Evolutionary conservation across 2,113 vertebrate genomes (phyloP).

Genomic region (Coptodon rendalli): DNA sequence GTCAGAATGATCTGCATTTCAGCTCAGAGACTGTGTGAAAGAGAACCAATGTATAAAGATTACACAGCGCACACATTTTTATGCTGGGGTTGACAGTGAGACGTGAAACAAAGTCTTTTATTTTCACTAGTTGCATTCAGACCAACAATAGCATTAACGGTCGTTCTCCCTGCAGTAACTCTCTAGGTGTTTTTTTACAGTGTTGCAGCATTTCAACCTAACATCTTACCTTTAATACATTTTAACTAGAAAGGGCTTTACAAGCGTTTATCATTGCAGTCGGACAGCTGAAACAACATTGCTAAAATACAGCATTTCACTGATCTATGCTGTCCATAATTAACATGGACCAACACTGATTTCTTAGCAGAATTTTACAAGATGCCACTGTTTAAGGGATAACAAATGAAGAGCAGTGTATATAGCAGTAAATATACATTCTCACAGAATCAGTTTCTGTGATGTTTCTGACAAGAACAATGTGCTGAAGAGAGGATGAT

Average conservation of each 20-base stretch:
- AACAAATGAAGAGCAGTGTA: not conserved
- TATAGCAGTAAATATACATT: not conserved
- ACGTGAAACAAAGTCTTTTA: not conserved
- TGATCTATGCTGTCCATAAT: not conserved
- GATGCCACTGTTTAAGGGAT: not conserved
- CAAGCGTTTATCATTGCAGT: not conserved
- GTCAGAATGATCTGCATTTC: not conserved
- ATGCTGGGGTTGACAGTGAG: not conserved
- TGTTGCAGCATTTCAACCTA: not conserved
- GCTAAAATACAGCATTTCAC: not conserved
- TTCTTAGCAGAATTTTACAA: not conserved
- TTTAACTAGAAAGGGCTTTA: not conserved
- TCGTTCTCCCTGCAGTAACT: not conserved
- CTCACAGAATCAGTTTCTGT: not conserved
- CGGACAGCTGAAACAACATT: not conserved
- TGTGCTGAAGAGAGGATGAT: not conserved
- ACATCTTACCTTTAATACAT: not conserved
- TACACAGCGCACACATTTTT: not conserved
- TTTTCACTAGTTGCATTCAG: not conserved
- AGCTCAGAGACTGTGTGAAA: not conserved
- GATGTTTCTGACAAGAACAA: not conserved
- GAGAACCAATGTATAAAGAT: not conserved
- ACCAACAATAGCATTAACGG: not conserved
- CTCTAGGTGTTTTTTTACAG: not conserved
- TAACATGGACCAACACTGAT: not conserved